Percentiles rank a stretch among this genome's conserved stretches.
These are phyloP conservation scores for Apis cerana DNA, from an alignment of 1,140 invertebrate species.

Conservation along the genomic window DNA sequence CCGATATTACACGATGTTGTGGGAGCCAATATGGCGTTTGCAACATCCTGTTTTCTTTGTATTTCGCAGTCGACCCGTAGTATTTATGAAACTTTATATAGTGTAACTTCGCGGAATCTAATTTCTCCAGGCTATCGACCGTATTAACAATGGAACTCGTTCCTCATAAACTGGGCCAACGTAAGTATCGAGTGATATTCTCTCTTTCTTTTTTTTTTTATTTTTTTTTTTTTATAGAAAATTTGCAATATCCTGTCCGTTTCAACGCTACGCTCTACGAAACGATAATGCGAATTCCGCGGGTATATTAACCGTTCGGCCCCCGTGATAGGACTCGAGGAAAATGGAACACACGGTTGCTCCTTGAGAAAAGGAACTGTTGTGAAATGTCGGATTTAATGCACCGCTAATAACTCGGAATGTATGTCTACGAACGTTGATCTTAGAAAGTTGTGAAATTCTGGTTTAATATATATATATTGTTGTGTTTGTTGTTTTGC, in stretches of 20 bases:
- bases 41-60: conserved; percentile 32
- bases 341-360: not conserved
- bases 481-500: too few relatives aligned
- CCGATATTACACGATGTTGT: conserved; percentile 22
- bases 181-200: not conserved
- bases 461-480: not conserved
- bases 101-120: not conserved
- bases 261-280: not conserved
- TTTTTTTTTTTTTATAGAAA: not conserved
- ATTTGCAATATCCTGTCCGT: conserved; percentile 26
- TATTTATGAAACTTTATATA: not conserved
- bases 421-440: not conserved
- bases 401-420: not conserved
- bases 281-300: not conserved
- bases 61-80: not conserved
- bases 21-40: conserved; percentile 13
- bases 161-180: conserved; percentile 17
- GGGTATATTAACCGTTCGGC: not conserved
- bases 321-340: not conserved
- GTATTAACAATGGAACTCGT: not conserved
- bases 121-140: conserved; percentile 9
- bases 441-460: not conserved
- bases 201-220: too few relatives aligned
- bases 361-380: conserved; percentile 3
- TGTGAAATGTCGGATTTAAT: conserved; percentile 13